Evolutionary conservation across 2,888 invertebrate species (phyloP).

Genomic region (Zonitis immaculata): DNA sequence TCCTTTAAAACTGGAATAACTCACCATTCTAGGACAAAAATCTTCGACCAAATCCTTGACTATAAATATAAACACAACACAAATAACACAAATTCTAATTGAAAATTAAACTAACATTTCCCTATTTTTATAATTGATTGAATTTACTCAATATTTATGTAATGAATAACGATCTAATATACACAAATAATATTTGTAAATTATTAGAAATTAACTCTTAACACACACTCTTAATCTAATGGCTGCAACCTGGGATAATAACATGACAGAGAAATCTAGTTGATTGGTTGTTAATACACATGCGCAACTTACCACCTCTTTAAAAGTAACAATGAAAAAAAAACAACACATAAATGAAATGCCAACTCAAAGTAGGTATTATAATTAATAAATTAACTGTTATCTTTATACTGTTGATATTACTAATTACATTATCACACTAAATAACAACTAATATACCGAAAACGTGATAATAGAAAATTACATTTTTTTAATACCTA

Average conservation of each 20-base stretch:
- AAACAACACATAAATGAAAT: neutral
- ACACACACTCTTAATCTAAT: neutral
- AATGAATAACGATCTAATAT: neutral
- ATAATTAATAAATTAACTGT: neutral
- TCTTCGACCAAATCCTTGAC: conserved; percentile 23
- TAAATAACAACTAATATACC: no score
- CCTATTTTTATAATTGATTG: neutral
- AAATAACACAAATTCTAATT: conserved; percentile 1
- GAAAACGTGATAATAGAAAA: no score
- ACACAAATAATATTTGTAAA: neutral
- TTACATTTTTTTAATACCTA: no score
- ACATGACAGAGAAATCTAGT: neutral
- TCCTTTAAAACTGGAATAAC: conserved; percentile 12
- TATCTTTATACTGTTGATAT: neutral
- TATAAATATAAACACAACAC: conserved; percentile 6
- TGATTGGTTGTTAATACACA: neutral
- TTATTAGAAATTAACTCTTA: neutral
- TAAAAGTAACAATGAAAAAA: no score
- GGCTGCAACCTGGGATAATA: neutral
- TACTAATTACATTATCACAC: neutral
- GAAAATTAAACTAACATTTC: neutral
- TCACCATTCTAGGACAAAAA: conserved; percentile 24
- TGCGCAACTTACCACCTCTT: conserved; percentile 1
- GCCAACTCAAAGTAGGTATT: neutral
- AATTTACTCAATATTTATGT: neutral